Percentiles rank a stretch among this genome's conserved stretches.
phyloP scores from a whole-genome alignment of 2,797 vertebrate species.

The Dryobates pubescens region DNA sequence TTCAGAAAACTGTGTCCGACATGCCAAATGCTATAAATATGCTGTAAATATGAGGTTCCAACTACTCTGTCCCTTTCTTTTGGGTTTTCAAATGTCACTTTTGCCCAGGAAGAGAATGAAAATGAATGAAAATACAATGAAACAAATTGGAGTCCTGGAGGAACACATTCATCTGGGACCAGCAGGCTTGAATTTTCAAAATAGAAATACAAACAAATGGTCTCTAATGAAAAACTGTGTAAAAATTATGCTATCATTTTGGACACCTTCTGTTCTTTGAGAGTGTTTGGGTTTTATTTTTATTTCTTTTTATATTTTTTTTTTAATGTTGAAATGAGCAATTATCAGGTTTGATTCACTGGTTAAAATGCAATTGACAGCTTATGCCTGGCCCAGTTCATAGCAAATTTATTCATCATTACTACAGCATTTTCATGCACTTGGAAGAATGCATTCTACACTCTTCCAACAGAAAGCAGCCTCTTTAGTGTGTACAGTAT shows the following conservation, averaged over 20 bases:
- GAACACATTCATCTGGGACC: neutral
- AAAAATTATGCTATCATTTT: neutral
- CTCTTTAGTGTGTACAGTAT: slow-evolving; percentile 56
- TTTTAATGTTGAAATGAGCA: neutral
- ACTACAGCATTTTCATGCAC: slow-evolving; percentile 46
- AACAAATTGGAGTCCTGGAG: slow-evolving; percentile 39
- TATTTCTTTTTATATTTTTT: neutral
- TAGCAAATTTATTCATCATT: slow-evolving; percentile 50
- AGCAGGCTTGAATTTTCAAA: slow-evolving; percentile 27
- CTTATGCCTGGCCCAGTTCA: slow-evolving; percentile 31
- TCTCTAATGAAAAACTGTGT: slow-evolving; percentile 1
- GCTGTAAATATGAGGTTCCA: slow-evolving; percentile 20
- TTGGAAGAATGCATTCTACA: slow-evolving; percentile 45
- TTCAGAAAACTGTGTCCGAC: slow-evolving; percentile 1
- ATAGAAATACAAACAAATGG: slow-evolving; percentile 24
- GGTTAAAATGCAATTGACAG: slow-evolving; percentile 35
- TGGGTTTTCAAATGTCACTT: slow-evolving; percentile 45
- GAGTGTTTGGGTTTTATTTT: neutral
- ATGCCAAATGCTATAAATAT: slow-evolving; percentile 45
- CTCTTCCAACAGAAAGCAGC: slow-evolving; percentile 33
- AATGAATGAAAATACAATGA: slow-evolving; percentile 51
- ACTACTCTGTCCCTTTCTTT: slow-evolving; percentile 27
- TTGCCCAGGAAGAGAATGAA: slow-evolving; percentile 39
- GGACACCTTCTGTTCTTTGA: neutral
- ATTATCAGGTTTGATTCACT: neutral